Percentiles rank a stretch among this genome's conserved stretches.
phyloP scores from a whole-genome alignment of 2,113 vertebrate species.

The Butorides virescens region DNA sequence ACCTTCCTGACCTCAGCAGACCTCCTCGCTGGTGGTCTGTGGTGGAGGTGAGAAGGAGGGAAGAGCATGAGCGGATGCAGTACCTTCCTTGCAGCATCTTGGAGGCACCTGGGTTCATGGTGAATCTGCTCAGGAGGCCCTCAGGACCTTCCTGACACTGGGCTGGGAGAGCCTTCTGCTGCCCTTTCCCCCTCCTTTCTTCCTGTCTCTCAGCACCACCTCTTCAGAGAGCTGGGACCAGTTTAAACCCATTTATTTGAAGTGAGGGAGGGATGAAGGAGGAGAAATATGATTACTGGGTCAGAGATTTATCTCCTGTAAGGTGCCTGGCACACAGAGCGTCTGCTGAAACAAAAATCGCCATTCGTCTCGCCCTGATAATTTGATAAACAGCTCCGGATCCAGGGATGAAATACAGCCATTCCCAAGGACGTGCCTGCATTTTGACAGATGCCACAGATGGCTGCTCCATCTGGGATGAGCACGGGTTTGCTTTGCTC shows the following conservation, averaged over 20 bases:
- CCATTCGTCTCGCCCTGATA: background rate
- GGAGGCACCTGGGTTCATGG: background rate
- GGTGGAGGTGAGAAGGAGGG: background rate
- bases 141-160: background rate
- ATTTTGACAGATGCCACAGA: background rate
- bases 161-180: background rate
- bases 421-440: background rate
- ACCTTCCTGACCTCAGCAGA: background rate
- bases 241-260: background rate
- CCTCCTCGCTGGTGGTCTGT: background rate
- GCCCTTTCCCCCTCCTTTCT: background rate
- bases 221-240: background rate
- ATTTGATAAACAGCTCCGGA: background rate
- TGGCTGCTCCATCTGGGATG: background rate
- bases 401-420: background rate
- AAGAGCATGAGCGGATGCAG: background rate
- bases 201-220: background rate
- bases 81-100: background rate
- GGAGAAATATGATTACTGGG: background rate
- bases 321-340: rapidly evolving
- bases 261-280: background rate
- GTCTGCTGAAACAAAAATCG: background rate
- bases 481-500: background rate
- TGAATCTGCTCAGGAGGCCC: background rate
- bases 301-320: background rate